Evolutionary conservation across 2,113 vertebrate species (phyloP).

Genomic region (Dicrurus megarhynchus): DNA sequence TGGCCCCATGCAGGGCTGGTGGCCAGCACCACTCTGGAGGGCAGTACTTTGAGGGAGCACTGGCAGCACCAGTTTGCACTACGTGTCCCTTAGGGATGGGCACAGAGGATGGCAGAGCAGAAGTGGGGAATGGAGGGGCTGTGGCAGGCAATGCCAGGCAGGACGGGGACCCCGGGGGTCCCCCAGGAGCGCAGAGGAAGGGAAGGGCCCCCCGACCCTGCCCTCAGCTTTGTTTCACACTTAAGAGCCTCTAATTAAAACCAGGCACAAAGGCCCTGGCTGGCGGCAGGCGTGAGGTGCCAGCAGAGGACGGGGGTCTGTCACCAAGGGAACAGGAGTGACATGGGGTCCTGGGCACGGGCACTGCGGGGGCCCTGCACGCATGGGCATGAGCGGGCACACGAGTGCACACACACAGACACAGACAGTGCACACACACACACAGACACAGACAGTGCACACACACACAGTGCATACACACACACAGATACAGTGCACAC

Average conservation of each 20-base stretch:
- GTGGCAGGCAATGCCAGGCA: not conserved
- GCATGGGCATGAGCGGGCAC: accelerated
- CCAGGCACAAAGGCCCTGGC: slow-evolving; percentile 44
- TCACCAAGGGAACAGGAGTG: slow-evolving; percentile 54
- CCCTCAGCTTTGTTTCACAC: slow-evolving; percentile 52
- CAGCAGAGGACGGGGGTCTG: not conserved
- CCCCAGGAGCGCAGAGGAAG: not conserved
- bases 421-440: too few species aligned
- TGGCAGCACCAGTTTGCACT: not conserved
- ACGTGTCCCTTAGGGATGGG: not conserved
- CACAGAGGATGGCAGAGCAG: not conserved
- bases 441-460: too few species aligned
- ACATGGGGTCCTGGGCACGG: not conserved
- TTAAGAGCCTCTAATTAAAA: slow-evolving; percentile 66
- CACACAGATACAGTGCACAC: too few species aligned
- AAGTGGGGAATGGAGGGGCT: accelerated
- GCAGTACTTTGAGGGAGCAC: too few species aligned
- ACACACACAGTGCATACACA: not conserved
- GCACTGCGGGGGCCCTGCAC: accelerated
- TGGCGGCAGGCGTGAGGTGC: not conserved
- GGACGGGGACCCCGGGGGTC: accelerated
- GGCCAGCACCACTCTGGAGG: not conserved
- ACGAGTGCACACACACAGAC: accelerated
- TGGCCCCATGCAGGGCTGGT: not conserved
- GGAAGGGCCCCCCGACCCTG: not conserved